Conservation (phyloP, 2,888 invertebrate genomes). For the Coronaproctus castanopsis region DNA sequence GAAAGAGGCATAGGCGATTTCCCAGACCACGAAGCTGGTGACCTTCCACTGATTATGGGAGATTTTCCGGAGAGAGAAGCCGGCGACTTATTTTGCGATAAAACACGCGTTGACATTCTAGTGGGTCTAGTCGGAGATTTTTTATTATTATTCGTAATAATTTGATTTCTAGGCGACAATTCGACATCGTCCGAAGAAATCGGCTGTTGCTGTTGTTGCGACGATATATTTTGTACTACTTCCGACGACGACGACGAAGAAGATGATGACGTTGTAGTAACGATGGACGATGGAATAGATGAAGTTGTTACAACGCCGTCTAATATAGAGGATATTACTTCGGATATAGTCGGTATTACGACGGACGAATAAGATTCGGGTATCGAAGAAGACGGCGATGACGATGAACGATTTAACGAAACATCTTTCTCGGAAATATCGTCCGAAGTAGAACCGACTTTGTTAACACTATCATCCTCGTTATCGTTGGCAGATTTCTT, state of each 20-base stretch:
- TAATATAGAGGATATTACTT: background rate
- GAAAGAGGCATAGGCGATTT: no score
- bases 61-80: constrained; percentile 39
- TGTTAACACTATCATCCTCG: background rate
- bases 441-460: background rate
- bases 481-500: background rate
- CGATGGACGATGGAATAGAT: background rate
- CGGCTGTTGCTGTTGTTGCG: background rate
- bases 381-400: background rate
- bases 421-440: background rate
- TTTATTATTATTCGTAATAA: constrained; percentile 26
- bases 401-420: background rate
- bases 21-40: no score
- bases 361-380: background rate
- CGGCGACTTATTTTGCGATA: constrained; percentile 29
- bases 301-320: background rate
- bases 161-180: constrained; percentile 16
- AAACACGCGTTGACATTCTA: constrained; percentile 39
- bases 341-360: background rate
- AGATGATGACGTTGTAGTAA: background rate
- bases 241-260: background rate
- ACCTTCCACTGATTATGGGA: constrained; percentile 46
- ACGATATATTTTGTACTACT: background rate
- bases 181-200: background rate
- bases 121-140: constrained; percentile 39